Evolutionary conservation across 2,113 vertebrate species (phyloP), one percentile per base, ranked within the genome.

Genomic region (Carettochelys insculpta): DNA sequence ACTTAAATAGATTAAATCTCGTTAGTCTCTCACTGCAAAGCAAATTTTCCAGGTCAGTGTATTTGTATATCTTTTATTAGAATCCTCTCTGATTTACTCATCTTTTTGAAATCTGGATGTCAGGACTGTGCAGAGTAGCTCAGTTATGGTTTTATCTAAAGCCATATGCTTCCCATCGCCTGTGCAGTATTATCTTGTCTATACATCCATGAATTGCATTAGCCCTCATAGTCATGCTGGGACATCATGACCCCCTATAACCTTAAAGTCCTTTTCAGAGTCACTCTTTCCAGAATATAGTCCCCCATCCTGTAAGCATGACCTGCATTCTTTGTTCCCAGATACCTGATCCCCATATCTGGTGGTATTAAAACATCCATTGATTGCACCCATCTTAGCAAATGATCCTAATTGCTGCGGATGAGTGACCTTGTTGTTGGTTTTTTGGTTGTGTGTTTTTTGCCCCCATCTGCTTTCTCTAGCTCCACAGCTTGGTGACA

Each of bases 321-420:
- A 68, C 76, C 58, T 78, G 3, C 31, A n/a, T 86, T 77, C 1
- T 0, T 22, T 58, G 41, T 38, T 48, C 11, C 41, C 34, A 16
- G 41, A 13, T 29, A n/a, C 4, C 2, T 0, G 0, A 5, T 71
- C 38, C 73, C 78, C 38, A 29, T 82, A 53, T 86, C 80, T 25
- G 25, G 41, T 1, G 80, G 5, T 84, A 71, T 87, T 73, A 73
- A 25, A 73, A 73, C 12, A 38, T 43, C 38, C 25, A 43, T 73
- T 45, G 71, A 27, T 73, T 73, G 24, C 38, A 45, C 11, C 41
- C 6, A 11, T 11, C 41, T 43, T 73, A 73, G 22, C 6, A 43
- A 25, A 45, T 38, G 85, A 53, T 50, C 53, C 58, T 48, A 10
- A 14, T 54, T 48, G 11, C 43, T 22, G 43, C 61, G 83, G 83